Evolutionary conservation across 1,140 invertebrate genomes (phyloP).

Genomic region (Listronotus oregonensis): DNA sequence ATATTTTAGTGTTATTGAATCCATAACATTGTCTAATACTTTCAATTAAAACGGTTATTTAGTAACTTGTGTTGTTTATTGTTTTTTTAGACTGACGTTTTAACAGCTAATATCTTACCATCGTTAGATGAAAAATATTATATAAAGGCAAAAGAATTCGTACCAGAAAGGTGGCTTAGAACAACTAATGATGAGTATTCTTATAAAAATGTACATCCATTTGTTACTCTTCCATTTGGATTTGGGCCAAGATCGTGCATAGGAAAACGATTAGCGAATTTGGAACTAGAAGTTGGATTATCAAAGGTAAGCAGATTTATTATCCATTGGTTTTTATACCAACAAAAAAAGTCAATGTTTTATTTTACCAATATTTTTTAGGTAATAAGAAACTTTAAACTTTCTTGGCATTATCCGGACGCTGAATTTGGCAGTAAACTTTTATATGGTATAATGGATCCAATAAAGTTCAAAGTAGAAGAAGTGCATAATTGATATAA

Average conservation of each 20-base stretch:
- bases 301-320: constrained; percentile 54
- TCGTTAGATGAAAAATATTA: constrained; percentile 39
- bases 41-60: too few species aligned
- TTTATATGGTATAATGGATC: constrained; percentile 39
- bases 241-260: constrained; percentile 56
- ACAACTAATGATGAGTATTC: constrained; percentile 34
- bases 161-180: constrained; percentile 49
- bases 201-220: constrained; percentile 44
- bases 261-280: constrained; percentile 70
- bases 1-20: too few species aligned
- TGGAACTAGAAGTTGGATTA: constrained; percentile 70
- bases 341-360: too few species aligned
- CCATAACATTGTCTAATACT: too few species aligned
- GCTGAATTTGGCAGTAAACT: constrained; percentile 30
- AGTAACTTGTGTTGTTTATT: constrained; percentile 15
- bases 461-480: constrained; percentile 36
- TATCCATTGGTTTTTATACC: background rate
- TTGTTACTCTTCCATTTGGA: constrained; percentile 48
- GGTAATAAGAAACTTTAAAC: constrained; percentile 60
- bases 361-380: constrained; percentile 16
- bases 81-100: constrained; percentile 39
- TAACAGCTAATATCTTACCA: constrained; percentile 27
- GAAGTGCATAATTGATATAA: too few species aligned
- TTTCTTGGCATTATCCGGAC: constrained; percentile 56
- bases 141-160: constrained; percentile 40